Base-by-base conservation (phyloP, 1,140 invertebrate species). In the Pachyrhynchus sulphureomaculatus region DNA sequence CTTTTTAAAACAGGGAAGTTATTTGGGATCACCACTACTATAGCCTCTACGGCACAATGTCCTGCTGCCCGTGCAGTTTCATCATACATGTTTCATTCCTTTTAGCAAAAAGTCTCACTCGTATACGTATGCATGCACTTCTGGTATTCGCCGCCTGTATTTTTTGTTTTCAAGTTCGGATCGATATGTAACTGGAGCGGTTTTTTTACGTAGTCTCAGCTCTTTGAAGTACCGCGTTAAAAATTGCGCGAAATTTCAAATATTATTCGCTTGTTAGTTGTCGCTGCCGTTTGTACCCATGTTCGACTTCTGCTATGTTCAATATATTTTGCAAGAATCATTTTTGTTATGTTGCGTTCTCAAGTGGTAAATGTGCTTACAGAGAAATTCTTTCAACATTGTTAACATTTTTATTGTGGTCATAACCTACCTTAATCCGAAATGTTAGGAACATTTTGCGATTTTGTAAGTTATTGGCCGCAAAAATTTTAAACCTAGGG, bases 161-260 rank as follows among this genome's bases (percentile, higher is more conserved):
- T 72, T 72, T 73, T 70, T 71, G 62, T 55, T 44, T 34, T 61
- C 41, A 45, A 66, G 57, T 69, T 62, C 55, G 68, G 70, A 68
- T 67, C 72, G 72, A 74, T 74, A 74, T 72, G 70, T 70, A 72
- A 72, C 71, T 71, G 71, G 71, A 71, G 71, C 71, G 68, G 68
- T 70, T 68, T 67, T n/a, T 68, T 70, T 64, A 53, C 55, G 55
- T 55, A 53, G 58, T 51, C 49, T 48, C 34, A 53, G 61, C 49
- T 55, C 74, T 75, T 75, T 75, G 72, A 74, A 65, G 70, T 70
- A 62, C 74, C 72, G 74, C 74, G 70, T 72, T 72, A 75, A 75
- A 75, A 75, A 75, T 75, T 70, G 72, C 62, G 72, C 72, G 74
- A 75, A 74, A 75, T 75, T 75, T 72, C 74, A 75, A 75, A 75